Base-by-base conservation (phyloP, 2,113 vertebrate genomes). In the Nibea coibor region DNA sequence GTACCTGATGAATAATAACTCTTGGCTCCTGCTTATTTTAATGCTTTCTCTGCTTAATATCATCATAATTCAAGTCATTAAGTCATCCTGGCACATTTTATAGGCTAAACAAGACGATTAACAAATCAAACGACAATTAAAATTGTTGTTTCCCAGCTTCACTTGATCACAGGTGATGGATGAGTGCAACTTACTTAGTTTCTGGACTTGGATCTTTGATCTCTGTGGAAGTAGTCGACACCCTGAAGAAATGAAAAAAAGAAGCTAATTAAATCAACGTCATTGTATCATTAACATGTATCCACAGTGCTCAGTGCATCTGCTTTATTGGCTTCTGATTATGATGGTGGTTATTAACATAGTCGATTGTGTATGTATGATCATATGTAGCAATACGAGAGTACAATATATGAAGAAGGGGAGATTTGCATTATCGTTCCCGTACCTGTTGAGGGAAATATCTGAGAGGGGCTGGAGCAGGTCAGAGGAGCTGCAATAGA, bases 401-500 rank as follows among this genome's bases (percentile, higher is more conserved):
- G 39, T 50, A 64, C 74, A 61, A 64, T 63, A 80, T 20, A 53
- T 14, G 9, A 67, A 57, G 54, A 54, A 17, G 57, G 50, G 31
- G 39, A 22, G 35, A 80, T 88, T 81, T 82, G 75, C 53, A 82
- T 82, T 66, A 73, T 81, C 78, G 64, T 73, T 81, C 28, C 26
- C 16, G 2, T 93, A 94, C 93, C 94, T 94, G 84, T 89, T 89
- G 82, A 82, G 90, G 78, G 93, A 74, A 88, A 82, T 77, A 82
- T 89, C 78, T 39, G 85, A 69, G 31, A 78, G 45, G 22, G 93
- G 91, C 82, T 92, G 78, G 61, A 89, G 81, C 87, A 90, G 88
- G 89, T 93, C 93, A 89, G 88, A 78, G 67, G 84, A 75, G 74
- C 94, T 94, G 92, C 75, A 78, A 88, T 56, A 90, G 85, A 92